Evolutionary conservation across 2,797 vertebrate species (phyloP).

Genomic region (Philypnodon macrostomus): DNA sequence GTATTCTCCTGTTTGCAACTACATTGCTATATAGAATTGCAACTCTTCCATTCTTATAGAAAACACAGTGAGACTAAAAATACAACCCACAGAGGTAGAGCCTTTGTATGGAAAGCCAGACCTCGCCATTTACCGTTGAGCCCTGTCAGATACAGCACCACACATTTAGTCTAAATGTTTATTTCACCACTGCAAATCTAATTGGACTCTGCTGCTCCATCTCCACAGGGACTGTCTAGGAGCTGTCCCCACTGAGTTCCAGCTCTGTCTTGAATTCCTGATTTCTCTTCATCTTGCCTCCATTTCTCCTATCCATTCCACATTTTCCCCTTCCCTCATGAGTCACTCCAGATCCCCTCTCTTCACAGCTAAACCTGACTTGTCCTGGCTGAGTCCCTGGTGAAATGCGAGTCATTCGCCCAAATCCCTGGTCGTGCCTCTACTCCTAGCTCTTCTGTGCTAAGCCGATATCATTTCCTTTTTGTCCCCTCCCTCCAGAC

Average conservation of each 20-base stretch:
- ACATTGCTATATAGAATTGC: too few relatives aligned
- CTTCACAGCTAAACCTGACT: slow-evolving; percentile 32
- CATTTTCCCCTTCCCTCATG: slow-evolving; percentile 6
- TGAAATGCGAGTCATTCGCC: slow-evolving; percentile 27
- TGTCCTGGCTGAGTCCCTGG: slow-evolving; percentile 33
- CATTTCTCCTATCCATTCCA: background rate
- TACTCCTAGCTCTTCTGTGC: slow-evolving; percentile 12
- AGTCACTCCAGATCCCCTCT: slow-evolving; percentile 16
- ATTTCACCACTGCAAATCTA: slow-evolving; percentile 8
- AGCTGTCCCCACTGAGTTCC: slow-evolving; percentile 5
- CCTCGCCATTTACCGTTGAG: background rate
- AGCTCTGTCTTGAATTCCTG: background rate
- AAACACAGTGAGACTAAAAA: background rate
- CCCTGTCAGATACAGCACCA: background rate
- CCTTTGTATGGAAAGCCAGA: background rate
- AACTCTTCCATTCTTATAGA: too few relatives aligned
- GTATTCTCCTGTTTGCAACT: too few relatives aligned
- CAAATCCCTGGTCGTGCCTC: slow-evolving; percentile 25
- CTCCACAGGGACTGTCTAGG: slow-evolving; percentile 6
- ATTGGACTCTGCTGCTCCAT: slow-evolving; percentile 8
- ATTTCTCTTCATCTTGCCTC: background rate
- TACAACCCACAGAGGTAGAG: background rate
- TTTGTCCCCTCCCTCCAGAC: slow-evolving; percentile 19
- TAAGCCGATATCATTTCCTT: slow-evolving; percentile 36
- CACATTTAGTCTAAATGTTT: background rate